Conservation (phyloP, 1,140 invertebrate species). For the Thaumatotibia leucotreta region DNA sequence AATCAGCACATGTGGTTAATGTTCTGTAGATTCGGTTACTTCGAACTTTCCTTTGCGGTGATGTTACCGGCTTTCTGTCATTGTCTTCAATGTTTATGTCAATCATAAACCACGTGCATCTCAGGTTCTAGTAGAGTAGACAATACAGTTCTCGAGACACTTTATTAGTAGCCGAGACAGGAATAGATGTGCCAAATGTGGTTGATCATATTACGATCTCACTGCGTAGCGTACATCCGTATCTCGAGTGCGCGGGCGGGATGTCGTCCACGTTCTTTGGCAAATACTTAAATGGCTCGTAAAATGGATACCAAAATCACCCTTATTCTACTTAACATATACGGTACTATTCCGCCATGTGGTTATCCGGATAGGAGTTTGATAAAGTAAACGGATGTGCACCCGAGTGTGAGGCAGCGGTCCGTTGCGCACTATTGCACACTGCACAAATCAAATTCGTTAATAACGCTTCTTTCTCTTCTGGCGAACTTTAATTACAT, state of each 20-base stretch:
- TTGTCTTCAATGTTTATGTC: slow-evolving; percentile 1
- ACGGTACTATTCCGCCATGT: neutral
- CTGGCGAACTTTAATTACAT: neutral
- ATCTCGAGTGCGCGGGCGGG: slow-evolving; percentile 1
- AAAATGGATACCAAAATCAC: neutral
- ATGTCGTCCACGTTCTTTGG: neutral
- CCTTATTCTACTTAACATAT: neutral
- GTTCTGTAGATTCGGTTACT: neutral
- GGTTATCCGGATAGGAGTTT: neutral
- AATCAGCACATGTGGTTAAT: neutral
- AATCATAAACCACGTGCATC: neutral
- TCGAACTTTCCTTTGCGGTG: neutral
- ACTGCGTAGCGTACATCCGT: slow-evolving; percentile 3
- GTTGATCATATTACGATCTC: slow-evolving; percentile 12
- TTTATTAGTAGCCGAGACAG: neutral
- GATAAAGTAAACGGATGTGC: slow-evolving; percentile 16
- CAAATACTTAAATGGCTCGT: neutral
- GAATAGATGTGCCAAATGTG: slow-evolving; percentile 8
- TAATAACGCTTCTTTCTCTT: slow-evolving; percentile 2
- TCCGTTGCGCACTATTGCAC: slow-evolving; percentile 38
- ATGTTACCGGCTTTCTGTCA: slow-evolving; percentile 3
- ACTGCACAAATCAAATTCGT: slow-evolving; percentile 16
- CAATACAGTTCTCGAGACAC: neutral
- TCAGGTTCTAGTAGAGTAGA: neutral
- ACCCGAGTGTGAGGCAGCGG: slow-evolving; percentile 37